Evolutionary conservation across 2,888 invertebrate genomes (phyloP).

Genomic region (Chrysopilus asiliformis): DNA sequence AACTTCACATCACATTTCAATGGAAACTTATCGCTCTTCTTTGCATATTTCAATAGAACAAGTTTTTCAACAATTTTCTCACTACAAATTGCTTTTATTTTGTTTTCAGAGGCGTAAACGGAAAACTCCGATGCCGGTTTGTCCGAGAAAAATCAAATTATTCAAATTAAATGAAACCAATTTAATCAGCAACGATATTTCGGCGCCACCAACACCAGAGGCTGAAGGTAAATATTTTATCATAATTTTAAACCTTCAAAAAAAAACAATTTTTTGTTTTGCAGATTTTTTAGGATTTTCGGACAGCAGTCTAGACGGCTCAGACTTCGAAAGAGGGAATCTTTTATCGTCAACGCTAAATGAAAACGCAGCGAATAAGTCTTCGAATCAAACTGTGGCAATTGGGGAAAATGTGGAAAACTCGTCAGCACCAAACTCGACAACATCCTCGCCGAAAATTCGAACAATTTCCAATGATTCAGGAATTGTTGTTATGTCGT

Average conservation of each 20-base stretch:
- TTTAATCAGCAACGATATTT: constrained; percentile 12
- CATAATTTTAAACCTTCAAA: not conserved
- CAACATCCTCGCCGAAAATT: not conserved
- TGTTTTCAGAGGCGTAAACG: constrained; percentile 6
- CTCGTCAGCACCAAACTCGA: not conserved
- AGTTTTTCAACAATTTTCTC: too few relatives aligned
- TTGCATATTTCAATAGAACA: too few relatives aligned
- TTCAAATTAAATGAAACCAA: constrained; percentile 12
- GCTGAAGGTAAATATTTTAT: constrained; percentile 16
- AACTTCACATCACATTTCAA: too few relatives aligned
- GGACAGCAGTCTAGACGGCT: constrained; percentile 8
- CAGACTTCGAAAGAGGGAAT: not conserved
- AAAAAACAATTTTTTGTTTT: not conserved
- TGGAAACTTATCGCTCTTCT: too few relatives aligned
- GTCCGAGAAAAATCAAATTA: constrained; percentile 2
- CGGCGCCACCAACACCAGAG: constrained; percentile 15
- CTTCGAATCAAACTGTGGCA: not conserved
- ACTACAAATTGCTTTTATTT: not conserved
- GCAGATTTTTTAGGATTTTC: constrained; percentile 21
- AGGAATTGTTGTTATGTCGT: not conserved
- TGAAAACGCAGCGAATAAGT: not conserved
- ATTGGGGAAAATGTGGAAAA: not conserved
- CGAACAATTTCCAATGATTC: not conserved
- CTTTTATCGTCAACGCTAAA: constrained; percentile 4
- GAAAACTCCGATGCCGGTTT: not conserved